Conservation (phyloP, 2,888 invertebrate species). For the Chromoteleia sp. region DNA sequence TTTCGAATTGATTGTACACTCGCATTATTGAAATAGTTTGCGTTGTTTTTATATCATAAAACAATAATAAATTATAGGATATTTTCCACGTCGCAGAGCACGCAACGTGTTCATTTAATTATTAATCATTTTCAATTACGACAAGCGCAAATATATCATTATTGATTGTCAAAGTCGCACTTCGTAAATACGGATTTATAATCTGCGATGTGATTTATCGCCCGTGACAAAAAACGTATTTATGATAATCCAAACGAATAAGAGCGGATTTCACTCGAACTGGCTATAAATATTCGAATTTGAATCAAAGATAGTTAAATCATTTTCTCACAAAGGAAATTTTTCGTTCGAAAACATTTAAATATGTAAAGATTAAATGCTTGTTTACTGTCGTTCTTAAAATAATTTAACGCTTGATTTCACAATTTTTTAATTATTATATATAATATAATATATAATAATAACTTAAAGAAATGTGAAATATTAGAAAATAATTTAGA, state of each 20-base stretch:
- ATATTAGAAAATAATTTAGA: too few species aligned
- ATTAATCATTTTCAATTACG: slow-evolving; percentile 44
- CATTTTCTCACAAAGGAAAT: slow-evolving; percentile 32
- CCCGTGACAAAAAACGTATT: slow-evolving; percentile 35
- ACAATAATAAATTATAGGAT: neutral
- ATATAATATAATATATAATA: too few species aligned
- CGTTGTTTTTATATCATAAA: too few species aligned
- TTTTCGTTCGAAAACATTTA: slow-evolving; percentile 2
- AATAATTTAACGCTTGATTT: neutral
- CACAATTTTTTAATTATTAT: too few species aligned
- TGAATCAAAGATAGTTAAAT: slow-evolving; percentile 25
- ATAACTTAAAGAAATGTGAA: too few species aligned
- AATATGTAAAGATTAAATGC: slow-evolving; percentile 5
- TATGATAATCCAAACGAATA: slow-evolving; percentile 46
- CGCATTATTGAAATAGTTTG: too few species aligned
- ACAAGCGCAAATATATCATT: slow-evolving; percentile 14
- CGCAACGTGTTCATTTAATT: slow-evolving; percentile 11
- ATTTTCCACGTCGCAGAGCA: neutral
- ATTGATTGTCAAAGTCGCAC: slow-evolving; percentile 32
- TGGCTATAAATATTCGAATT: slow-evolving; percentile 48
- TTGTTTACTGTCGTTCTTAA: neutral
- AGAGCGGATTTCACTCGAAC: slow-evolving; percentile 35
- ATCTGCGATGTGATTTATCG: slow-evolving; percentile 28
- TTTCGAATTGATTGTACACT: too few species aligned
- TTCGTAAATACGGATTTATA: slow-evolving; percentile 43